Evolutionary conservation across 2,888 invertebrate genomes (phyloP).

Genomic region (Vesta saturnalis): DNA sequence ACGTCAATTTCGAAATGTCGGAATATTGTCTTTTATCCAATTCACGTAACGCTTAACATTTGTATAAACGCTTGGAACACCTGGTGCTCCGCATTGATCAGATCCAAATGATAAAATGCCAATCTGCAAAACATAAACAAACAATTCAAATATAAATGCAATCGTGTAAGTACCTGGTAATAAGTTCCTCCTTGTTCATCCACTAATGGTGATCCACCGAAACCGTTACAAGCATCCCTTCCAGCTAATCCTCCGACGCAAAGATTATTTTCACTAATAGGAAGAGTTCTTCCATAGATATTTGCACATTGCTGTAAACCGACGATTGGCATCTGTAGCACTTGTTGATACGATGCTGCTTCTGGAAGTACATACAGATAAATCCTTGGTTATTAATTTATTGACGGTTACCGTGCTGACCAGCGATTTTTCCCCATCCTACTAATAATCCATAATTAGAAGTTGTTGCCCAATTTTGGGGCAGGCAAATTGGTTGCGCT

Average conservation of each 20-base stretch:
- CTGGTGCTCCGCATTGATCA: constrained; percentile 77
- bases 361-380: constrained; percentile 11
- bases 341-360: constrained; percentile 63
- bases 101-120: constrained; percentile 85
- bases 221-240: constrained; percentile 81
- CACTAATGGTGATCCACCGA: constrained; percentile 80
- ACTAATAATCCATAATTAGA: constrained; percentile 69
- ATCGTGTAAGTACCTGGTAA: constrained; percentile 72
- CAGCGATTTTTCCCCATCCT: constrained; percentile 80
- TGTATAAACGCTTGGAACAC: constrained; percentile 81
- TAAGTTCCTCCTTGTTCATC: constrained; percentile 70
- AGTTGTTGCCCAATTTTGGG: constrained; percentile 59
- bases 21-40: constrained; percentile 80
- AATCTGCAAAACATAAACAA: constrained; percentile 65
- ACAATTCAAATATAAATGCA: background rate
- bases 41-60: constrained; percentile 77
- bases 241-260: constrained; percentile 80
- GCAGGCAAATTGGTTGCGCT: constrained; percentile 77
- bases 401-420: constrained; percentile 61
- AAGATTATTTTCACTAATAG: constrained; percentile 70
- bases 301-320: constrained; percentile 73
- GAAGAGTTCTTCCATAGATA: constrained; percentile 75
- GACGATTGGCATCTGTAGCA: constrained; percentile 73
- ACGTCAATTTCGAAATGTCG: constrained; percentile 58
- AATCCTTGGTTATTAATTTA: background rate